Percentiles rank a stretch among this genome's conserved stretches.
phyloP scores from a whole-genome alignment of 2,797 vertebrate genomes.

The Rachycentron canadum region DNA sequence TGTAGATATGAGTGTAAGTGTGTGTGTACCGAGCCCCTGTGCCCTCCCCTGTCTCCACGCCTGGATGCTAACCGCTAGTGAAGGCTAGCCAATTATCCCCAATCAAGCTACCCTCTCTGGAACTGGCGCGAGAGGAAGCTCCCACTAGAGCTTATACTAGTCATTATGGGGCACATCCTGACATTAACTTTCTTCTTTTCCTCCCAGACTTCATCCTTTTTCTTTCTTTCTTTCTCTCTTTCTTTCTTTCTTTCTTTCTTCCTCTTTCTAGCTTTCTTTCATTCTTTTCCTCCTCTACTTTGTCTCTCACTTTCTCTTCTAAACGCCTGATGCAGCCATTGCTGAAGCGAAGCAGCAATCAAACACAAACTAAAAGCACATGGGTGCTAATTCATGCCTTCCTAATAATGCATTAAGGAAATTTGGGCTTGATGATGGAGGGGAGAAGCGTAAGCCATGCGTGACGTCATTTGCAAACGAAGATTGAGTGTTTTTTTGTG shows the following conservation, averaged over 20 bases:
- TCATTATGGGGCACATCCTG: constrained; percentile 88
- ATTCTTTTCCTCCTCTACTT: background rate
- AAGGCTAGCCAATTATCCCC: constrained; percentile 86
- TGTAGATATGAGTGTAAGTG: constrained; percentile 47
- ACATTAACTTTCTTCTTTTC: constrained; percentile 84
- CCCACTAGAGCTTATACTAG: constrained; percentile 85
- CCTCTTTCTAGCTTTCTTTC: constrained; percentile 25
- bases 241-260: constrained; percentile 40
- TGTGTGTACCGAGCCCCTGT: constrained; percentile 73
- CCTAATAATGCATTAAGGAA: constrained; percentile 78
- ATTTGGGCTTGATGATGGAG: constrained; percentile 65
- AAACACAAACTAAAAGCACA: constrained; percentile 84
- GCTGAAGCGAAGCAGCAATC: constrained; percentile 74
- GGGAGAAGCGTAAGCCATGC: constrained; percentile 57
- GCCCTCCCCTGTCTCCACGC: constrained; percentile 79
- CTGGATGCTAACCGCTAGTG: constrained; percentile 84
- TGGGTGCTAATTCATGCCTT: constrained; percentile 77
- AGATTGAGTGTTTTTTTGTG: constrained; percentile 50
- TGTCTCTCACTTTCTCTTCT: constrained; percentile 22
- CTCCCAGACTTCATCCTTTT: constrained; percentile 63
- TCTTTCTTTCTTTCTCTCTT: constrained; percentile 43
- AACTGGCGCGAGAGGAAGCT: constrained; percentile 84
- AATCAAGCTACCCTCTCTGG: constrained; percentile 86
- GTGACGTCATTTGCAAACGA: constrained; percentile 71
- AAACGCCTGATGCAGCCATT: constrained; percentile 47